Percentiles rank a stretch among this genome's conserved stretches.
These are phyloP conservation scores for Thomomys bottae DNA, from an alignment of 2,113 vertebrate species.

Conservation along the genomic window DNA sequence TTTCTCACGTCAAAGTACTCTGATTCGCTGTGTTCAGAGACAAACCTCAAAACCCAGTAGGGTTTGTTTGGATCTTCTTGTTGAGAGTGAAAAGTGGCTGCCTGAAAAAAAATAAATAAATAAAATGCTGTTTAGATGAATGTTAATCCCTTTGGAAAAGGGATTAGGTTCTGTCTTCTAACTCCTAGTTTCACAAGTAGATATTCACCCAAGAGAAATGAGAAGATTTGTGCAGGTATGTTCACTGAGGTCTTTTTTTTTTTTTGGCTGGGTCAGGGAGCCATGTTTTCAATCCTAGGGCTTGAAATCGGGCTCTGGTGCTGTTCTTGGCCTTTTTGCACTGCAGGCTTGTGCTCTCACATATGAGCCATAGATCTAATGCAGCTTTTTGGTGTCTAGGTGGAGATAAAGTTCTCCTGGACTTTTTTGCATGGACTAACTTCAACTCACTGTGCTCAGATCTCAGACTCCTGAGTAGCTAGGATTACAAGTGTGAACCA, in stretches of 20 bases:
- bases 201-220: neutral
- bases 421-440: too few species aligned
- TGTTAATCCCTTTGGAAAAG: neutral
- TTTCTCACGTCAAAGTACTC: constrained; percentile 87
- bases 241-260: neutral
- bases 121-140: neutral
- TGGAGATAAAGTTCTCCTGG: too few species aligned
- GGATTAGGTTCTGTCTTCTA: neutral
- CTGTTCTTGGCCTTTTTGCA: too few species aligned
- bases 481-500: too few species aligned
- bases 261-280: too few species aligned
- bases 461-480: too few species aligned
- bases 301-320: too few species aligned
- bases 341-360: too few species aligned
- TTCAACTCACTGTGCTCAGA: too few species aligned
- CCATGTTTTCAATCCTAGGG: too few species aligned
- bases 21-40: constrained; percentile 86
- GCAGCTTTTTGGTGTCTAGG: too few species aligned
- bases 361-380: too few species aligned
- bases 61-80: constrained; percentile 86
- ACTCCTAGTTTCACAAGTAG: neutral
- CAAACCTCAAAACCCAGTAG: constrained; percentile 88
- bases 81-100: constrained; percentile 57
- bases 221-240: neutral
- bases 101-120: neutral